Evolutionary conservation across 2,113 vertebrate genomes (phyloP).

Genomic region (Strix aluco): DNA sequence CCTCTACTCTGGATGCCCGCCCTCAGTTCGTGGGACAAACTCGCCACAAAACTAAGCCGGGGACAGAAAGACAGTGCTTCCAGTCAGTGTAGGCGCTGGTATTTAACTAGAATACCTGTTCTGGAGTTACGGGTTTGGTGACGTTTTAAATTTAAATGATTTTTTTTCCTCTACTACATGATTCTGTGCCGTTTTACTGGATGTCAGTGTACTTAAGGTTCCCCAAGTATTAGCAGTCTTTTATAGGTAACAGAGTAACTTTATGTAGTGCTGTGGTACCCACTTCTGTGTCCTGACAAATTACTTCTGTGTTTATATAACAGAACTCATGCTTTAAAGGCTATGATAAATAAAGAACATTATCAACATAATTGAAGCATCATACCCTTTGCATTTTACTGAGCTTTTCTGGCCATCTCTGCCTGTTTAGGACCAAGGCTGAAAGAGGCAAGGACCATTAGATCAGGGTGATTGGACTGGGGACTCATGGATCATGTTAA

Average conservation of each 20-base stretch:
- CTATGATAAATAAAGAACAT: neutral
- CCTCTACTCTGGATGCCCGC: fast-evolving
- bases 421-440: neutral
- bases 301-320: neutral
- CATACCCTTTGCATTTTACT: neutral
- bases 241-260: neutral
- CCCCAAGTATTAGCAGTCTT: neutral
- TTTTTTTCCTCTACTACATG: fast-evolving
- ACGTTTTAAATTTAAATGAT: neutral
- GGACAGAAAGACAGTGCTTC: neutral
- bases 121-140: neutral
- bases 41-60: neutral
- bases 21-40: too few relatives aligned
- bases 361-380: neutral
- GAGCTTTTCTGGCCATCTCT: neutral
- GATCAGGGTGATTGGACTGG: neutral
- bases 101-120: neutral
- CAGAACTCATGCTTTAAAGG: neutral
- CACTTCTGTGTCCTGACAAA: neutral
- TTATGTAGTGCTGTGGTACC: too few relatives aligned
- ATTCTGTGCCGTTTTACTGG: neutral
- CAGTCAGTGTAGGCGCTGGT: fast-evolving
- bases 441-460: neutral
- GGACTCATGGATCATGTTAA: neutral
- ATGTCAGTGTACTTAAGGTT: neutral